Evolutionary conservation across 2,113 vertebrate genomes (phyloP).

Genomic region (Forbesichthys papilliferus): DNA sequence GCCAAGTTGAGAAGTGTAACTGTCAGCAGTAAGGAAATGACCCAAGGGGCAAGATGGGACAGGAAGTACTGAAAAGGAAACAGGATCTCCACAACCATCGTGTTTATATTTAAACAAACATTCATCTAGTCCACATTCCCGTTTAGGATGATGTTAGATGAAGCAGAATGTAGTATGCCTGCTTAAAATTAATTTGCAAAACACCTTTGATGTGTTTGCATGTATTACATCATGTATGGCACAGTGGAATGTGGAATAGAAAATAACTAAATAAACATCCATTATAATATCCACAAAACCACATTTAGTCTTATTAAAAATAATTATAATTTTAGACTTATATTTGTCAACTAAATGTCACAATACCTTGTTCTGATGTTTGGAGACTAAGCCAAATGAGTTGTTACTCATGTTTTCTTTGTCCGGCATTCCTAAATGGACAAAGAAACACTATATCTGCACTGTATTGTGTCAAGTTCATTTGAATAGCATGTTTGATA

Average conservation of each 20-base stretch:
- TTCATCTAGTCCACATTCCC: constrained; percentile 62
- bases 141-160: constrained; percentile 32
- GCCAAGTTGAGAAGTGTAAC: constrained; percentile 29
- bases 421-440: constrained; percentile 85
- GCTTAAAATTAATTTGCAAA: not conserved
- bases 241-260: too few relatives aligned
- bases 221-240: too few relatives aligned
- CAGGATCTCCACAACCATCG: constrained; percentile 16
- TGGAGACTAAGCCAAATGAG: constrained; percentile 80
- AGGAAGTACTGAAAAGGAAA: constrained; percentile 62
- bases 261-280: too few relatives aligned
- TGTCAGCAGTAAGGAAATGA: constrained; percentile 53
- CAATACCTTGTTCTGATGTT: constrained; percentile 86
- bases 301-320: too few relatives aligned
- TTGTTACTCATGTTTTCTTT: constrained; percentile 88
- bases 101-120: constrained; percentile 59
- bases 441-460: constrained; percentile 18
- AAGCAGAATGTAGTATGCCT: constrained; percentile 6
- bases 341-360: not conserved
- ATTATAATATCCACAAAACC: too few relatives aligned
- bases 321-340: too few relatives aligned
- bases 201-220: too few relatives aligned
- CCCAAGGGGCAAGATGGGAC: constrained; percentile 56
- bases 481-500: not conserved
- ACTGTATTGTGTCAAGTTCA: not conserved